Percentiles rank a stretch among this genome's conserved stretches.
Conservation (phyloP, 2,797 vertebrate genomes). For the Nannoperca australis region DNA sequence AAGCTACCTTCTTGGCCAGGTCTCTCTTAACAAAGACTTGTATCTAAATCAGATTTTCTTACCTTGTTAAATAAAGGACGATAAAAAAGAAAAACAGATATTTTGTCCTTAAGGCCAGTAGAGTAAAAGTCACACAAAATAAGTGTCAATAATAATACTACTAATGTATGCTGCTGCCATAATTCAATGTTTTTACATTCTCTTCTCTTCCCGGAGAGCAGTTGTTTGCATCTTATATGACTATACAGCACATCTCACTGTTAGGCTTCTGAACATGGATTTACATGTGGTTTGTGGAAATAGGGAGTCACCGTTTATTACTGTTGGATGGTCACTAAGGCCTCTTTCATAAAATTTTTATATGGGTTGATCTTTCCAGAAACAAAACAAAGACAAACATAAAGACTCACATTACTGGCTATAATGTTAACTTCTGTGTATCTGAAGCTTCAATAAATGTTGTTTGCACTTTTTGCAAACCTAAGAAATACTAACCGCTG, state of each 20-base stretch:
- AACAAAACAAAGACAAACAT: not conserved
- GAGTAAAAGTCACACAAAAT: too few species aligned
- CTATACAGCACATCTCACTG: not conserved
- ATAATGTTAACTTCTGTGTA: not conserved
- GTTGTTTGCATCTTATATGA: not conserved
- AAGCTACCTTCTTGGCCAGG: too few species aligned
- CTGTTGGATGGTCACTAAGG: not conserved
- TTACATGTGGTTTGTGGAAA: constrained; percentile 10
- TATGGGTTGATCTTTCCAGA: not conserved
- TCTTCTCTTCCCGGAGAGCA: not conserved
- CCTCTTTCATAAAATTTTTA: not conserved
- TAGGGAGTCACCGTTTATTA: not conserved
- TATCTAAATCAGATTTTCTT: too few species aligned
- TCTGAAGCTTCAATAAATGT: not conserved
- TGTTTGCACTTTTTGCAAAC: not conserved
- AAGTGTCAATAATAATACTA: too few species aligned
- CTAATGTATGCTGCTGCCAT: not conserved
- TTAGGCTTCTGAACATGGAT: not conserved
- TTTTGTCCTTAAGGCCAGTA: too few species aligned
- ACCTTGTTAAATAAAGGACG: too few species aligned
- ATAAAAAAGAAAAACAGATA: too few species aligned
- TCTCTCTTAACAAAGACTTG: too few species aligned
- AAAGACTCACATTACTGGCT: not conserved
- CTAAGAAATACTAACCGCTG: not conserved
- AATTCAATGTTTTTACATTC: not conserved